Base-by-base conservation (phyloP, 2,888 invertebrate genomes). In the Disparrhopalites patrizii region DNA sequence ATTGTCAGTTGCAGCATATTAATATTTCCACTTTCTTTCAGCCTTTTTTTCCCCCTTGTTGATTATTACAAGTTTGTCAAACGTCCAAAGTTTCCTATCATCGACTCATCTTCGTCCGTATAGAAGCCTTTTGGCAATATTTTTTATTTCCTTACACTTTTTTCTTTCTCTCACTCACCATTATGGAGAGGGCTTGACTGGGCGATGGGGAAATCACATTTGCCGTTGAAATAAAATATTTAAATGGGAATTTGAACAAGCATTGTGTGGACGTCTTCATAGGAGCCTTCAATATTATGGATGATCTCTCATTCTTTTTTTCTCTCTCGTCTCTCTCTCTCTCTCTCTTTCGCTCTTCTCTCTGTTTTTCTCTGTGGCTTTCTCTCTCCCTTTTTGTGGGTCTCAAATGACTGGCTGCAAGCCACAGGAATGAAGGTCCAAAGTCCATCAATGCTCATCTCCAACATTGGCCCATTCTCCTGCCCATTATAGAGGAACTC, bases 221-320 rank as follows among this genome's bases (percentile, higher is more conserved):
- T 15, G 15, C 38, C 10, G 10, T 13, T 36, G 33, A 18, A 63
- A n/a, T n/a, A n/a, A n/a, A n/a, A n/a, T n/a, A 67, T 67, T 31
- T 60, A 60, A 60, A 67, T 67, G 67, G 57, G 63, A 67, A 67
- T n/a, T 61, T 25, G 61, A 54, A 30, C 20, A 28, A 50, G 33
- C 57, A 66, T 62, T 62, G 62, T 66, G 67, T 67, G 47, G 60
- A 67, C 64, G 60, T 67, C 60, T 67, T 63, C 63, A 67, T 67
- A 57, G 57, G 66, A 62, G 62, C 58, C 66, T 66, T 66, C 57
- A 66, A 58, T 62, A 51, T 62, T 66, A 51, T 52, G 33, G 51
- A 51, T 61, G 50, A 62, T 62, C 40, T 8, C 23, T 18, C 31
- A 25, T 38, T 27, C 20, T 10, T 27, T 15, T 33, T 31, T 30